Evolutionary conservation across 2,113 vertebrate species (phyloP).

Genomic region (Jacana jacana): DNA sequence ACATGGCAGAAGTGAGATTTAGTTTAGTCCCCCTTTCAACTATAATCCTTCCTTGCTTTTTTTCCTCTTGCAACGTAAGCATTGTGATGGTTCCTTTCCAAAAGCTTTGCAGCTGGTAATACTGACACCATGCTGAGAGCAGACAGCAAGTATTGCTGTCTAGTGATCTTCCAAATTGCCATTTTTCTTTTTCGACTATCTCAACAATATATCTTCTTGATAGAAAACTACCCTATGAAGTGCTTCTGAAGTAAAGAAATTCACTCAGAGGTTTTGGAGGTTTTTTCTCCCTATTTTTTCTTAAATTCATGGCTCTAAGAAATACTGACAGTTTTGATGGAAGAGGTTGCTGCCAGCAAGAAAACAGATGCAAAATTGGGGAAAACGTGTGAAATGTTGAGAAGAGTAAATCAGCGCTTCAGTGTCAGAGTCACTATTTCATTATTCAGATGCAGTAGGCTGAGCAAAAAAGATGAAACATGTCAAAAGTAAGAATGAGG

Average conservation of each 20-base stretch:
- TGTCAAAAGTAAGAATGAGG: constrained; percentile 20
- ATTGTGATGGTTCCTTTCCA: background rate
- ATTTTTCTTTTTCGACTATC: background rate
- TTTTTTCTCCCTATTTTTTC: background rate
- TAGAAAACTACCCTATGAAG: constrained; percentile 19
- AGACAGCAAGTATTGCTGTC: background rate
- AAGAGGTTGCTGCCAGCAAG: constrained; percentile 52
- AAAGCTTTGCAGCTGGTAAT: background rate
- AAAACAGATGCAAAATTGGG: constrained; percentile 66
- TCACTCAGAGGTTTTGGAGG: constrained; percentile 10
- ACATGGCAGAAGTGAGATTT: background rate
- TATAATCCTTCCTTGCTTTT: background rate
- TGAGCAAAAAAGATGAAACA: constrained; percentile 56
- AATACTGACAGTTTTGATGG: constrained; percentile 53
- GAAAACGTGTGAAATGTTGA: constrained; percentile 51
- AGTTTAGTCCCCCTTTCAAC: background rate
- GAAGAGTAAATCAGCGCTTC: constrained; percentile 50
- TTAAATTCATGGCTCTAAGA: constrained; percentile 8
- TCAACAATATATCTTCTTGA: background rate
- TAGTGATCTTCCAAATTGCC: constrained; percentile 33
- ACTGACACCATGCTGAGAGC: background rate
- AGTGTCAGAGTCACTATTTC: constrained; percentile 48
- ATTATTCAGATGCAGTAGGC: constrained; percentile 60
- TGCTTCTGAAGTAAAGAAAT: constrained; percentile 40
- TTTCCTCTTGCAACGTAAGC: background rate